A percentile compares a stretch with the other conserved stretches of the same genome.
Evolutionary conservation across 2,113 vertebrate species (phyloP).

Genomic region (Atractosteus spatula): DNA sequence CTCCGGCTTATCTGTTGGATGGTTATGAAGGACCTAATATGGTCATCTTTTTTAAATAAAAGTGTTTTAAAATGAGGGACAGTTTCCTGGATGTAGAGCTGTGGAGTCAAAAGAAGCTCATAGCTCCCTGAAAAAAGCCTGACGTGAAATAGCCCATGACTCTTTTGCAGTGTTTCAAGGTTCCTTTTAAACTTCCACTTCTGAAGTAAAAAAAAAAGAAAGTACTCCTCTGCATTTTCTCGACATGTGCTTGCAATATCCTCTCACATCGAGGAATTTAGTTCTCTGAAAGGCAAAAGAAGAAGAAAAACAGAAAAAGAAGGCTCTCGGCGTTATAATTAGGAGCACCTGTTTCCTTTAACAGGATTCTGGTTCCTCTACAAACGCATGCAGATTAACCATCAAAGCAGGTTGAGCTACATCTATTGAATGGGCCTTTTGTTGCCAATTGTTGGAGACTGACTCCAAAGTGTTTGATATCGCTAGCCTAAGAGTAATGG

Average conservation of each 20-base stretch:
- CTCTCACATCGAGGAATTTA: conserved; percentile 42
- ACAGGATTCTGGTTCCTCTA: conserved; percentile 65
- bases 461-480: conserved; percentile 60
- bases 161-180: conserved; percentile 9
- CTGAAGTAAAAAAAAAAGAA: conserved; percentile 51
- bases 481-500: conserved; percentile 46
- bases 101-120: neutral
- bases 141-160: neutral
- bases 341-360: conserved; percentile 77
- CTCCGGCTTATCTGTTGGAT: no score
- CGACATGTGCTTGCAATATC: conserved; percentile 25
- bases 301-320: no score
- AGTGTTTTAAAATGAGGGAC: no score
- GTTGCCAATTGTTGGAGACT: conserved; percentile 65
- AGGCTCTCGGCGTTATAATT: conserved; percentile 63
- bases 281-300: conserved; percentile 25
- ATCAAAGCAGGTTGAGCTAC: conserved; percentile 61
- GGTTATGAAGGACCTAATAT: no score
- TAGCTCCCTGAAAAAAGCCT: neutral
- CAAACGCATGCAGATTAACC: conserved; percentile 71
- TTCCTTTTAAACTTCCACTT: conserved; percentile 41
- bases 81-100: neutral
- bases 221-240: conserved; percentile 33
- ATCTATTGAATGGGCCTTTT: conserved; percentile 69
- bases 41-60: no score